Conservation (phyloP, 2,113 vertebrate genomes). For the Carassius gibelio region DNA sequence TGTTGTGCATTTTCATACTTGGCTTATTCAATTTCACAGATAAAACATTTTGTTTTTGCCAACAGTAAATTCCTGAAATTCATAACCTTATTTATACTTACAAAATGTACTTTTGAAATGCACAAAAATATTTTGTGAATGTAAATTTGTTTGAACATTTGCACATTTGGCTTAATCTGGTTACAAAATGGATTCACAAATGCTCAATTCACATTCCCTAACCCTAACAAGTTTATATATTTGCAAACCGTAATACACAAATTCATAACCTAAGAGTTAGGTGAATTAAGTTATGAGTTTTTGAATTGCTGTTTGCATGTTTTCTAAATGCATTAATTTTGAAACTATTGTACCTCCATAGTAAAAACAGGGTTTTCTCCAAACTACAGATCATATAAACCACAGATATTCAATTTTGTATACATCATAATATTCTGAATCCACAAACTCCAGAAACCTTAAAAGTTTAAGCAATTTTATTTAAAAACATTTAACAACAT, state of each 20-base stretch:
- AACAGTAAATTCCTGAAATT: neutral
- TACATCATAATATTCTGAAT: neutral
- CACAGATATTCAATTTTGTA: no score
- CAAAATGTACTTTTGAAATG: neutral
- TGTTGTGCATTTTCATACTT: no score
- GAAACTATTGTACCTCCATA: neutral
- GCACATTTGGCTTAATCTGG: neutral
- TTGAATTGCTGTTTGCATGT: neutral
- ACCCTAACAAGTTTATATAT: neutral
- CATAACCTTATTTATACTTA: neutral
- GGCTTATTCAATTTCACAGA: no score
- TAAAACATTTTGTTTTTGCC: no score
- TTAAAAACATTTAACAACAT: slow-evolving; percentile 24
- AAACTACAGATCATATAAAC: neutral
- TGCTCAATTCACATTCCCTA: neutral
- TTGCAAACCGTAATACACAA: no score
- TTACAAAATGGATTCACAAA: neutral
- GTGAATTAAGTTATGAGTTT: no score
- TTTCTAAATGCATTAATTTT: neutral
- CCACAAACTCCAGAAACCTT: neutral
- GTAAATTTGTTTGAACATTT: neutral
- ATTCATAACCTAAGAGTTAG: no score
- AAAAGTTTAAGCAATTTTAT: slow-evolving; percentile 48
- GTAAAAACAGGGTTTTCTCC: neutral
- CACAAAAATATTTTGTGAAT: neutral